phyloP scores from a whole-genome alignment of 1,140 invertebrate species.

The Ylistrum balloti region DNA sequence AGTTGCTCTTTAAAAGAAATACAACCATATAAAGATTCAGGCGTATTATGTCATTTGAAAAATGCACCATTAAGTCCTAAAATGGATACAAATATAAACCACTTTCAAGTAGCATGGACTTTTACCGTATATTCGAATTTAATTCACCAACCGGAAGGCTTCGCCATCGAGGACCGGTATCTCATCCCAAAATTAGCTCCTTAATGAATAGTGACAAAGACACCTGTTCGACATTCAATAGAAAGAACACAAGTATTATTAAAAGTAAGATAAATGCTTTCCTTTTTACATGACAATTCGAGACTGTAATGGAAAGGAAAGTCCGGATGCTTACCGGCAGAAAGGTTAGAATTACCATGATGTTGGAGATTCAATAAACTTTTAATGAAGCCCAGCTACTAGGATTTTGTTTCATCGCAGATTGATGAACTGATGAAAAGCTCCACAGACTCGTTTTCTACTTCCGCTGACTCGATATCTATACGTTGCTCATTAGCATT shows the following conservation, averaged over 20 bases:
- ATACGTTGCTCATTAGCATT: conserved; percentile 8
- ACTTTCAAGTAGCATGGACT: no score
- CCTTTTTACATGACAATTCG: not conserved
- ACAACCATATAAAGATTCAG: no score
- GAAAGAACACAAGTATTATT: not conserved
- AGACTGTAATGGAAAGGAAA: not conserved
- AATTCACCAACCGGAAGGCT: not conserved
- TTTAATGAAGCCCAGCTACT: not conserved
- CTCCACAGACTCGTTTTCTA: not conserved
- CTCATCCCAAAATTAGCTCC: not conserved
- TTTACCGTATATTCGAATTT: no score
- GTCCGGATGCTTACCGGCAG: not conserved
- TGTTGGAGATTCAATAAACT: not conserved
- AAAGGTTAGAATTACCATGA: conserved; percentile 17
- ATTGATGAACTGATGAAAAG: not conserved
- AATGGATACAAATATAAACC: no score
- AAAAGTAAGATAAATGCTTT: not conserved
- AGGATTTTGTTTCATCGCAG: conserved; percentile 22
- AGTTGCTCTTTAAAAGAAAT: no score
- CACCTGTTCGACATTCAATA: not conserved
- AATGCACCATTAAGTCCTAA: no score
- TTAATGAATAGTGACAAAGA: not conserved
- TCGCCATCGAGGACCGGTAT: not conserved
- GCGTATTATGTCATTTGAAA: no score
- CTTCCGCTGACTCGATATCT: conserved; percentile 32